A percentile compares a stretch with the other conserved stretches of the same genome.
These are phyloP conservation scores for Uropsilus gracilis DNA, from an alignment of 2,113 vertebrate species.

Conservation along the genomic window DNA sequence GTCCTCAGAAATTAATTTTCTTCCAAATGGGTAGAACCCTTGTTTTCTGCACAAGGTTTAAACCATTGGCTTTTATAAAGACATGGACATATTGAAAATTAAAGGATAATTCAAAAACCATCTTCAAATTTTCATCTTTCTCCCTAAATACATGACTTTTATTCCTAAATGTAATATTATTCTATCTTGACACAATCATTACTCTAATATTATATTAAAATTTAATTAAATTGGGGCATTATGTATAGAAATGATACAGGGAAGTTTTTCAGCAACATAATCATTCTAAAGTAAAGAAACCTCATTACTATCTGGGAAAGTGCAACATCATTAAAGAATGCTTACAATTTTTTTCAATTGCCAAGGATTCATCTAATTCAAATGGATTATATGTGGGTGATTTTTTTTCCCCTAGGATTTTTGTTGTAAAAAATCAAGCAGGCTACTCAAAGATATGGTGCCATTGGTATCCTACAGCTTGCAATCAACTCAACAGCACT, in stretches of 20 bases:
- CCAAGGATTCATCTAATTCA: not conserved
- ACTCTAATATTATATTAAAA: not conserved
- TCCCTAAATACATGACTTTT: not conserved
- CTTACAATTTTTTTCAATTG: not conserved
- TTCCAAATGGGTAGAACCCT: not conserved
- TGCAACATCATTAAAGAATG: not conserved
- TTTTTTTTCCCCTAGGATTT: not conserved
- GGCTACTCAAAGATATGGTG: not conserved
- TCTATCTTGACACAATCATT: not conserved
- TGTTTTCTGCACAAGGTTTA: not conserved
- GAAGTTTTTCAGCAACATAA: slow-evolving; percentile 8
- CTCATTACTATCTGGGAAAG: not conserved
- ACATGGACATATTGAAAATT: not conserved
- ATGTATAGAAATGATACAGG: not conserved
- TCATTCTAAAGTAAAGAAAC: slow-evolving; percentile 12
- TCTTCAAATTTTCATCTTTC: not conserved
- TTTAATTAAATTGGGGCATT: not conserved
- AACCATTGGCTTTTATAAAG: slow-evolving; percentile 3
- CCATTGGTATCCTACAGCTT: not conserved
- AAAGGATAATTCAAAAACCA: not conserved
- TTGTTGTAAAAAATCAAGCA: not conserved
- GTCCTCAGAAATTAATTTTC: not conserved
- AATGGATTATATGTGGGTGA: not conserved
- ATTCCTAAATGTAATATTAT: not conserved
- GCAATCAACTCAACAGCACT: not conserved